Percentiles rank a stretch among this genome's conserved stretches.
Conservation (phyloP, 2,797 vertebrate genomes). For the Cossypha heuglini region DNA sequence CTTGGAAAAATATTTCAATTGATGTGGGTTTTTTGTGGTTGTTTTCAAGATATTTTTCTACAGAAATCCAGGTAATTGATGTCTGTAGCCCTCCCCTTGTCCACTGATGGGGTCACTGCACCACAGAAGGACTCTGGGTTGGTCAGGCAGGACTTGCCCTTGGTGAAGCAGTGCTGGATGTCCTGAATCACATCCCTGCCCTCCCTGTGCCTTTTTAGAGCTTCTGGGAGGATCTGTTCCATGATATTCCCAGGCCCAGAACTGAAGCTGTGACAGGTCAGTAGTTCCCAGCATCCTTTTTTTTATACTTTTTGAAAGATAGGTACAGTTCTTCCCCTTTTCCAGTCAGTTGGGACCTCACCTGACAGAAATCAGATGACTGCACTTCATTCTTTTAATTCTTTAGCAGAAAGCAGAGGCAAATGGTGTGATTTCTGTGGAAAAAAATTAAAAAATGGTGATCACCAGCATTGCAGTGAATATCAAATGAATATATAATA, state of each 20-base stretch:
- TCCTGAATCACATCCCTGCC: neutral
- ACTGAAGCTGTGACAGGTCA: neutral
- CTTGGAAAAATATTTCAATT: neutral
- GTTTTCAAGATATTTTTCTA: neutral
- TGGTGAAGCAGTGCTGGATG: neutral
- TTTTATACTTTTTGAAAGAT: neutral
- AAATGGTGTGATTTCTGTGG: neutral
- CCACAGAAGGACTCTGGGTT: neutral
- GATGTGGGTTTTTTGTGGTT: too few relatives aligned
- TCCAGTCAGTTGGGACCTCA: neutral
- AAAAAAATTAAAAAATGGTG: constrained; percentile 29
- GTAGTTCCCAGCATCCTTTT: neutral
- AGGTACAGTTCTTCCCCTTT: neutral
- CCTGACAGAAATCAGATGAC: neutral
- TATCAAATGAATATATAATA: constrained; percentile 61
- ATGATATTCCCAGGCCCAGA: neutral
- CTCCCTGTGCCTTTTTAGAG: neutral
- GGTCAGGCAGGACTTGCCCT: neutral
- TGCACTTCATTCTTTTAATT: neutral
- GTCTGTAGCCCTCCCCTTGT: neutral
- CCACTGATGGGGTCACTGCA: neutral
- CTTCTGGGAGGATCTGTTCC: neutral
- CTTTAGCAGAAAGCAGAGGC: neutral
- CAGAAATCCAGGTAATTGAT: neutral
- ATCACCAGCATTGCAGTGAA: constrained; percentile 3